Conservation (phyloP, 1,140 invertebrate species). For the Antheraea pernyi region DNA sequence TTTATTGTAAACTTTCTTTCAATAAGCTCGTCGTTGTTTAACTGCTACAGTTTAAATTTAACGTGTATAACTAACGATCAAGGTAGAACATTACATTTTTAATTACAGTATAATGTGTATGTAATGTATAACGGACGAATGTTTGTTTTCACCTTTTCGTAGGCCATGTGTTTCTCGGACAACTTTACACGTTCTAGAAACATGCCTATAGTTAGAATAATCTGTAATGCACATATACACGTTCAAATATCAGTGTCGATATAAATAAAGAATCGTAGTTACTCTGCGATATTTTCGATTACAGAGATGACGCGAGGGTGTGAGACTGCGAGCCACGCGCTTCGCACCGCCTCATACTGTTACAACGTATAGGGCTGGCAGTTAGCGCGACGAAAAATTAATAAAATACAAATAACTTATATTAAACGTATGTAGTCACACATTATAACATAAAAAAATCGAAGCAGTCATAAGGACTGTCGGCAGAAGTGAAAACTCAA, state of each 20-base stretch:
- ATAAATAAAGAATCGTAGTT: constrained; percentile 42
- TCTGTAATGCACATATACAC: constrained; percentile 29
- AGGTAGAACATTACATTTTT: constrained; percentile 17
- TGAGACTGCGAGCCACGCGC: constrained; percentile 11
- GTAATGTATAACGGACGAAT: background rate
- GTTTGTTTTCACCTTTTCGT: constrained; percentile 8
- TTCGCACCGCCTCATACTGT: constrained; percentile 8
- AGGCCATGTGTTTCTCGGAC: constrained; percentile 5
- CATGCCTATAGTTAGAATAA: constrained; percentile 25
- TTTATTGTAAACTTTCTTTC: background rate
- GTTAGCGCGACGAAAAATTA: background rate
- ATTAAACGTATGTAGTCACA: too few relatives aligned
- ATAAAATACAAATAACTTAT: too few relatives aligned
- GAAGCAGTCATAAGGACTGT: too few relatives aligned
- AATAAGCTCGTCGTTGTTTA: background rate
- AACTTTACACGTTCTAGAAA: constrained; percentile 13
- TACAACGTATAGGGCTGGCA: background rate
- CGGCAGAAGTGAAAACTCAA: too few relatives aligned
- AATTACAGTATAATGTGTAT: constrained; percentile 11
- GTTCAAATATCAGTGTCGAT: constrained; percentile 29
- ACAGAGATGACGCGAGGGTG: constrained; percentile 38
- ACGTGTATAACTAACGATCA: background rate
- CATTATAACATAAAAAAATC: too few relatives aligned
- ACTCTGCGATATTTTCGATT: constrained; percentile 41
- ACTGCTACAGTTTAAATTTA: background rate